Conservation (phyloP, 2,113 vertebrate species). For the Sus scrofa region DNA sequence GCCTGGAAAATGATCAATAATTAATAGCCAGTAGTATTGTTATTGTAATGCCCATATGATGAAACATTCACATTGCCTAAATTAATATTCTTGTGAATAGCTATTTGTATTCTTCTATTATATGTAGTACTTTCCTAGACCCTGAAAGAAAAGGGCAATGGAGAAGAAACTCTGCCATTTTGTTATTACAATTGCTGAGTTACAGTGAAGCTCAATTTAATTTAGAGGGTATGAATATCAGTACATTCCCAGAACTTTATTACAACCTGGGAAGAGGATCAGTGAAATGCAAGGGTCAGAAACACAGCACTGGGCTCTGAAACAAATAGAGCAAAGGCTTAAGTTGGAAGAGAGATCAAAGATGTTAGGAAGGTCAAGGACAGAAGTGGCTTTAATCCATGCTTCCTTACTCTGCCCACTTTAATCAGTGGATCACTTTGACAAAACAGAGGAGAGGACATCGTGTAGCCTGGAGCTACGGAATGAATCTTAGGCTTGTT, state of each 20-base stretch:
- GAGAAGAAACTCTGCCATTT: conserved; percentile 9
- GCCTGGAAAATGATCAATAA: conserved; percentile 26
- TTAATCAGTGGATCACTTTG: not conserved
- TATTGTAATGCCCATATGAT: not conserved
- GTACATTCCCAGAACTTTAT: not conserved
- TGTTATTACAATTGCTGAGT: not conserved
- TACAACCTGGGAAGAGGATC: not conserved
- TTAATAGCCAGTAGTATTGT: conserved; percentile 38
- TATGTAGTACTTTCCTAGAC: not conserved
- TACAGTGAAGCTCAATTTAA: conserved; percentile 30
- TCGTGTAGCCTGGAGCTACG: not conserved
- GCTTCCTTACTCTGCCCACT: not conserved
- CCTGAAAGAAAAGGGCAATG: not conserved
- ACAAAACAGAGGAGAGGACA: not conserved
- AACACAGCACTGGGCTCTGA: no score
- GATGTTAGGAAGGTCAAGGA: not conserved
- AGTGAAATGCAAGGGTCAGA: not conserved
- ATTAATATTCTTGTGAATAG: conserved; percentile 21
- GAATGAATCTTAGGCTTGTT: not conserved
- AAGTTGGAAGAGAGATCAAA: not conserved
- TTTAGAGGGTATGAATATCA: conserved; percentile 24
- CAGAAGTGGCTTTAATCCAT: rapidly evolving
- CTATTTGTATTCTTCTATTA: not conserved
- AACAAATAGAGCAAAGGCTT: not conserved
- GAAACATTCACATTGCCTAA: not conserved